Evolutionary conservation across 2,113 vertebrate genomes (phyloP).

Genomic region (Oreochromis niloticus): DNA sequence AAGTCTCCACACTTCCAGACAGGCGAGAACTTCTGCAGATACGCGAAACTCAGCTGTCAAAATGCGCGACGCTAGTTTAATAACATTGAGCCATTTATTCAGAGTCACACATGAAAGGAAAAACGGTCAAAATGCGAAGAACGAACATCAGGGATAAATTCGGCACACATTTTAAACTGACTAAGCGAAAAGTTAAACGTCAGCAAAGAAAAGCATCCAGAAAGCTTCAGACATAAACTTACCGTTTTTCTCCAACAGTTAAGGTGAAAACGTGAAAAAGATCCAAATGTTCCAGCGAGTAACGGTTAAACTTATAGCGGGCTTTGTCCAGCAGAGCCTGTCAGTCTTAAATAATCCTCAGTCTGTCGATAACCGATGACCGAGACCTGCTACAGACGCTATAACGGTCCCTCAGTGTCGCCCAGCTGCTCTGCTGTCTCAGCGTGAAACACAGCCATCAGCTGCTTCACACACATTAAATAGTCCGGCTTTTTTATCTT

Average conservation of each 20-base stretch:
- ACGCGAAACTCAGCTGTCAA: not conserved
- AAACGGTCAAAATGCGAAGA: not conserved
- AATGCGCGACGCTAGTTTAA: rapidly evolving
- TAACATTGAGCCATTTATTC: no score
- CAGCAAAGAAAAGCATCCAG: not conserved
- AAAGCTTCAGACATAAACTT: not conserved
- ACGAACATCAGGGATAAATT: not conserved
- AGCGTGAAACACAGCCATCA: not conserved
- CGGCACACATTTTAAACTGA: not conserved
- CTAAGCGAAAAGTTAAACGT: not conserved
- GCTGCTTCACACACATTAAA: not conserved
- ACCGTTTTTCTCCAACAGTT: not conserved
- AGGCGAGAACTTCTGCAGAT: not conserved
- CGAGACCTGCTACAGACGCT: rapidly evolving
- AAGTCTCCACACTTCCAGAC: not conserved
- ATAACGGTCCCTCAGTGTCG: not conserved
- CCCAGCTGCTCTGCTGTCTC: rapidly evolving
- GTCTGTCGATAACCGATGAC: not conserved
- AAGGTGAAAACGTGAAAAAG: not conserved
- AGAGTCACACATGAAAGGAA: not conserved
- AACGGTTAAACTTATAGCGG: no score
- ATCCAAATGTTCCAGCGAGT: rapidly evolving
- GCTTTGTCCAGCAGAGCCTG: not conserved
- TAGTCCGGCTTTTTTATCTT: not conserved
- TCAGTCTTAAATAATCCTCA: not conserved